Evolutionary conservation across 2,113 vertebrate genomes (phyloP).

Genomic region (Elachura formosa): DNA sequence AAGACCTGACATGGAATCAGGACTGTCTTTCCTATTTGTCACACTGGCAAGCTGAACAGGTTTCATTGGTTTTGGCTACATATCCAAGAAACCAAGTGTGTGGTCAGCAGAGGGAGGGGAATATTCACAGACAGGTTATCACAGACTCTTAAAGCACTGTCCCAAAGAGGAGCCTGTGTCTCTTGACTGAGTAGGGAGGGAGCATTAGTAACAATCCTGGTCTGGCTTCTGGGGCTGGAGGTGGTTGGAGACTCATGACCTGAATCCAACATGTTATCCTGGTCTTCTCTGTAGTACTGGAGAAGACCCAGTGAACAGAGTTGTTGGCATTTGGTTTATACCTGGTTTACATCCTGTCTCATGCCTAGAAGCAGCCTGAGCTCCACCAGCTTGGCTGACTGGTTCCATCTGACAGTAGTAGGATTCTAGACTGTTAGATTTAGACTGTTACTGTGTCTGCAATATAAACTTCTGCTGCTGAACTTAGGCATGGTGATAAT

Average conservation of each 20-base stretch:
- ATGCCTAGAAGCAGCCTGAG: not conserved
- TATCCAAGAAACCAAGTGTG: not conserved
- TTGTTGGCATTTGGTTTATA: not conserved
- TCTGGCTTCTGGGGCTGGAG: not conserved
- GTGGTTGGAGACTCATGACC: not conserved
- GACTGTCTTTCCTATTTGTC: not conserved
- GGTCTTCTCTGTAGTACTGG: not conserved
- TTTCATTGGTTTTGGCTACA: not conserved
- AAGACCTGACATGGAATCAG: not conserved
- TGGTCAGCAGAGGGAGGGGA: not conserved
- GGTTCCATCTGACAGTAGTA: not conserved
- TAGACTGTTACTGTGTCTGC: not conserved
- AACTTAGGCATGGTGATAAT: not conserved
- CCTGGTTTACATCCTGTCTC: not conserved
- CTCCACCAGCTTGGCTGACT: not conserved
- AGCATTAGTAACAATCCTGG: not conserved
- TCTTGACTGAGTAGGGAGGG: not conserved
- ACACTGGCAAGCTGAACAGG: not conserved
- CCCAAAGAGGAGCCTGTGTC: not conserved
- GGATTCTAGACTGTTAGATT: not conserved
- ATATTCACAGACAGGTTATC: accelerated
- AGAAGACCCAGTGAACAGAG: not conserved
- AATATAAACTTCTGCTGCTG: not conserved
- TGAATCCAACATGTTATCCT: not conserved
- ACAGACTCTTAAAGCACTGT: not conserved